A percentile compares a stretch with the other conserved stretches of the same genome.
Evolutionary conservation across 1,140 invertebrate species (phyloP).

Genomic region (Holcopasites calliopsidis): DNA sequence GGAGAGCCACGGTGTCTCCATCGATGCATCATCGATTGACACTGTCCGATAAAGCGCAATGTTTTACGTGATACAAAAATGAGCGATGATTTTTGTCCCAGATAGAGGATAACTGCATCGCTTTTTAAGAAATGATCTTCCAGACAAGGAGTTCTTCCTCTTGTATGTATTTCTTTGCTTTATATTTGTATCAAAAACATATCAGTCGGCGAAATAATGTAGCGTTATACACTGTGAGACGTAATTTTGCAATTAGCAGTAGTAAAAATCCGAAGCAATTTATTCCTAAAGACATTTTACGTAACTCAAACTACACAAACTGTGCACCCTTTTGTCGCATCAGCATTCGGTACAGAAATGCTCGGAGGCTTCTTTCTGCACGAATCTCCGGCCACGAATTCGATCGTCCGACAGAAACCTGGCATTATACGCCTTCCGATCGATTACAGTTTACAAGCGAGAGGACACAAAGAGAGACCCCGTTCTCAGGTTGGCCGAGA

Average conservation of each 20-base stretch:
- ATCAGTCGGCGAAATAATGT: no score
- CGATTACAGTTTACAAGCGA: conserved; percentile 15
- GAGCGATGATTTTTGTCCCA: neutral
- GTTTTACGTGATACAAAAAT: neutral
- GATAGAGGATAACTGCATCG: neutral
- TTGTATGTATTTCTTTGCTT: no score
- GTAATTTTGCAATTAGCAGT: no score
- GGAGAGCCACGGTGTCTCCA: neutral
- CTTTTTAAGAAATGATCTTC: neutral
- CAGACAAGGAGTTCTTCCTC: no score
- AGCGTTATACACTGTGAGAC: no score
- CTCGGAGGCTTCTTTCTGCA: neutral
- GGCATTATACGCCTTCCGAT: neutral
- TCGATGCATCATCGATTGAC: conserved; percentile 35
- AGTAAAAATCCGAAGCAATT: no score
- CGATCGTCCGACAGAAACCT: neutral
- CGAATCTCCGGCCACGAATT: neutral
- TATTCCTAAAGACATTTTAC: no score
- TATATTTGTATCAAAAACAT: no score
- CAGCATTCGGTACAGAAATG: neutral
- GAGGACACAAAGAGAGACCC: conserved; percentile 27
- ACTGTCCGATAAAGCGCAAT: neutral
- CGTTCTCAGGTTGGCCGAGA: neutral
- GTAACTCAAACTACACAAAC: neutral
- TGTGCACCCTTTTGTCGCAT: neutral